Conservation (phyloP, 2,113 vertebrate species). For the Gambusia affinis region DNA sequence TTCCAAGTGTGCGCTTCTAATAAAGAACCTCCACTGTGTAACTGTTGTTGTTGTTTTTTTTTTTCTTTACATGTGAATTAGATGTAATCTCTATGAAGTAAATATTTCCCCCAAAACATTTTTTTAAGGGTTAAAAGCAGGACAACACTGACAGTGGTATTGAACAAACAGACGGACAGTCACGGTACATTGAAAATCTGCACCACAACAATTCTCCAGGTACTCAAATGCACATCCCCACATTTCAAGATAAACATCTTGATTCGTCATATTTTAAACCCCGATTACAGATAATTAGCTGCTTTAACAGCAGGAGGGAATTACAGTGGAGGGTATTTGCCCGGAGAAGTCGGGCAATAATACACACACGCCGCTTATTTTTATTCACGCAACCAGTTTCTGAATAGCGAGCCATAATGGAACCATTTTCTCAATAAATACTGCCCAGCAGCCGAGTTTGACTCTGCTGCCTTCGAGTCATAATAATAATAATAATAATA, state of each 20-base stretch:
- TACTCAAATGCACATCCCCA: background rate
- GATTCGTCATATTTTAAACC: background rate
- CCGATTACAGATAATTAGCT: background rate
- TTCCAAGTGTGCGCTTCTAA: background rate
- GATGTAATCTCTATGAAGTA: too few species aligned
- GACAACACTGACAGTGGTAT: background rate
- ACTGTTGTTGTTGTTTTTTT: too few species aligned
- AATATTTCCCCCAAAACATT: background rate
- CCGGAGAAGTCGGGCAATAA: background rate
- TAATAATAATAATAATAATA: too few species aligned
- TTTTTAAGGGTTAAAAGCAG: background rate
- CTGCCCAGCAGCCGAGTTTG: conserved; percentile 18
- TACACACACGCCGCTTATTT: too few species aligned
- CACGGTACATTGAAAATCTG: background rate
- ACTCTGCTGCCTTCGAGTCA: background rate
- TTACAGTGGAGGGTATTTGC: background rate
- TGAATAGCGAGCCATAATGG: conserved; percentile 58
- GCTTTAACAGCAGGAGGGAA: background rate
- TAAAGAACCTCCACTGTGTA: background rate
- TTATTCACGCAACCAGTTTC: background rate
- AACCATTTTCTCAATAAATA: conserved; percentile 57
- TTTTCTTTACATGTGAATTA: too few species aligned
- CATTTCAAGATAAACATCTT: background rate
- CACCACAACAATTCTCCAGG: background rate
- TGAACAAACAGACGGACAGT: background rate